Conservation (phyloP, 2,888 invertebrate species). For the Adineta ricciae region DNA sequence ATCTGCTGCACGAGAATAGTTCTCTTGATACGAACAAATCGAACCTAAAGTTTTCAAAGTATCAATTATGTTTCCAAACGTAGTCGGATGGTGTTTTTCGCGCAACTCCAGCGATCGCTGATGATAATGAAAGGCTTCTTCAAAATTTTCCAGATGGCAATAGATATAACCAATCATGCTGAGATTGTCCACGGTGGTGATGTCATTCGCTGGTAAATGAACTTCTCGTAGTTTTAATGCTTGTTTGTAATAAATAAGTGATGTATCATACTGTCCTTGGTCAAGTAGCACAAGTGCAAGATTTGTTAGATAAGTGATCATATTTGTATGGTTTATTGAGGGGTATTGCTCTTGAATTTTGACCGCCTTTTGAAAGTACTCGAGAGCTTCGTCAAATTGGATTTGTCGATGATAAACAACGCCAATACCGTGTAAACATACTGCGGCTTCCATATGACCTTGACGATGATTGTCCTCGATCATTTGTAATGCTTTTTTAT, state of each 20-base stretch:
- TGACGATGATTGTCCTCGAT: neutral
- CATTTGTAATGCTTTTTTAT: too few species aligned
- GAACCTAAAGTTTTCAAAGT: neutral
- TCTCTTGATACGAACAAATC: neutral
- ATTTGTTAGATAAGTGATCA: neutral
- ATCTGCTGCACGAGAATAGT: neutral
- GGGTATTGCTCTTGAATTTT: neutral
- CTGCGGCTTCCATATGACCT: neutral
- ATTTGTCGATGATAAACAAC: neutral
- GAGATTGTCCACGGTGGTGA: neutral
- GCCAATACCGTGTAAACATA: neutral
- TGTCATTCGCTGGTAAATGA: neutral
- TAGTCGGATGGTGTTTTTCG: neutral
- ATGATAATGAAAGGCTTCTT: neutral
- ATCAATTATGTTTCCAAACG: neutral
- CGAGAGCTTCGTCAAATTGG: neutral
- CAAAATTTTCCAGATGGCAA: too few species aligned
- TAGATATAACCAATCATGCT: neutral
- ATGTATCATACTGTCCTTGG: neutral
- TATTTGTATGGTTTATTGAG: neutral
- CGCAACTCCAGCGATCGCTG: neutral
- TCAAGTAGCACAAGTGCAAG: neutral
- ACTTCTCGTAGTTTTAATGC: neutral
- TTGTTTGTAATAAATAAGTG: neutral
- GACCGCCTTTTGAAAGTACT: neutral